Evolutionary conservation across 2,888 invertebrate species (phyloP).

Genomic region (Hypsopygia costalis): DNA sequence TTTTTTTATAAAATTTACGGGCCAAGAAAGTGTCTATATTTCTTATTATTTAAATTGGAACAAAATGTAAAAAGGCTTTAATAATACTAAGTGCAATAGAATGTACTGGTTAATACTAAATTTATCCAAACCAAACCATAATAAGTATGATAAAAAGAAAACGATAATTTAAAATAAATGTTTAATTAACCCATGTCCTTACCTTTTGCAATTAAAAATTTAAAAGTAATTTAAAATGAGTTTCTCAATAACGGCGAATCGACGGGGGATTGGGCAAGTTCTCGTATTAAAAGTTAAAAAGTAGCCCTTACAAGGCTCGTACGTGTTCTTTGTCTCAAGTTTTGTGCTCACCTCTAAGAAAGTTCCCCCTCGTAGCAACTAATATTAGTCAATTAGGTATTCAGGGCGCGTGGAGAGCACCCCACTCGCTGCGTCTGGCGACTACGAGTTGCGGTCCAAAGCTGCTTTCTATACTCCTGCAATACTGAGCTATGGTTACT

Average conservation of each 20-base stretch:
- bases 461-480: constrained; percentile 9
- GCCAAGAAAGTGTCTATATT: no score
- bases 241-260: constrained; percentile 16
- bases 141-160: no score
- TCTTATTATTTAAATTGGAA: no score
- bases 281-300: constrained; percentile 60
- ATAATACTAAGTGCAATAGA: no score
- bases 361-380: constrained; percentile 66
- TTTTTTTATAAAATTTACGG: not conserved
- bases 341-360: constrained; percentile 69
- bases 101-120: no score
- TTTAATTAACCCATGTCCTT: no score
- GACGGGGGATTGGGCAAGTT: constrained; percentile 36
- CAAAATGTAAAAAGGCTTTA: no score
- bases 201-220: constrained; percentile 20
- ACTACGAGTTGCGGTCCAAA: constrained; percentile 29
- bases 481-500: constrained; percentile 8
- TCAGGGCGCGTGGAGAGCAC: constrained; percentile 64
- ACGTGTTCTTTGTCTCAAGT: constrained; percentile 76
- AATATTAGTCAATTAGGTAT: constrained; percentile 79
- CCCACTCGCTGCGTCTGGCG: constrained; percentile 55
- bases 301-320: constrained; percentile 59
- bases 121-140: no score
- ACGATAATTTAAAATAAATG: no score
- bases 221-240: constrained; percentile 14